phyloP scores from a whole-genome alignment of 2,888 invertebrate genomes.

The Acheta domesticus region DNA sequence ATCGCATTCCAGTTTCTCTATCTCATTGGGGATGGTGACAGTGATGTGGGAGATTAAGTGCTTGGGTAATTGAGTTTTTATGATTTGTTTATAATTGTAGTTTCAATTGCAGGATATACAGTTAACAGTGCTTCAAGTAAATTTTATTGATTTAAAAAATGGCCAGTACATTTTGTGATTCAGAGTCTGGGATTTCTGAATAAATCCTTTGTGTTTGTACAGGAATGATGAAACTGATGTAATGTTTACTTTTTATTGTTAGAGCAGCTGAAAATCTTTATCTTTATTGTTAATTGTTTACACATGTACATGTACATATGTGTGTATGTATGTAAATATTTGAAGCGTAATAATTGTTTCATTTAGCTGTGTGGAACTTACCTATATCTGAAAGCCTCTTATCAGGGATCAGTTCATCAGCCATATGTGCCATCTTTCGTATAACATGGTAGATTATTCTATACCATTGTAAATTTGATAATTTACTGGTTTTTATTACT shows the following conservation, averaged over 20 bases:
- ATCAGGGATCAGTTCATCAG: not conserved
- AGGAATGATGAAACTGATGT: not conserved
- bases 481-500: too few relatives aligned
- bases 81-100: not conserved
- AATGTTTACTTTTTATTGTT: not conserved
- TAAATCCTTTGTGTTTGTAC: not conserved
- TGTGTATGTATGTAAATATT: constrained; percentile 2
- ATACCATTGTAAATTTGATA: not conserved
- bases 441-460: not conserved
- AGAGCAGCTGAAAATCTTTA: not conserved
- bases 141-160: not conserved
- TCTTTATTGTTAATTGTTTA: not conserved
- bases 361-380: constrained; percentile 8
- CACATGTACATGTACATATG: not conserved
- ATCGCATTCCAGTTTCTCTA: constrained; percentile 70
- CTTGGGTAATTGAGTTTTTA: not conserved
- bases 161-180: too few relatives aligned
- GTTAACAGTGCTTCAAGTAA: not conserved
- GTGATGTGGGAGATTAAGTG: constrained; percentile 65
- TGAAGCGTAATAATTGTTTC: not conserved
- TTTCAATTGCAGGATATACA: too few relatives aligned
- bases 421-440: constrained; percentile 4
- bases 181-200: too few relatives aligned
- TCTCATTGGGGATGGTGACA: constrained; percentile 70
- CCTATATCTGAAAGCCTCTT: not conserved